Evolutionary conservation across 2,888 invertebrate genomes (phyloP), one percentile per base, ranked within the genome.

Genomic region (Chesias legatella): DNA sequence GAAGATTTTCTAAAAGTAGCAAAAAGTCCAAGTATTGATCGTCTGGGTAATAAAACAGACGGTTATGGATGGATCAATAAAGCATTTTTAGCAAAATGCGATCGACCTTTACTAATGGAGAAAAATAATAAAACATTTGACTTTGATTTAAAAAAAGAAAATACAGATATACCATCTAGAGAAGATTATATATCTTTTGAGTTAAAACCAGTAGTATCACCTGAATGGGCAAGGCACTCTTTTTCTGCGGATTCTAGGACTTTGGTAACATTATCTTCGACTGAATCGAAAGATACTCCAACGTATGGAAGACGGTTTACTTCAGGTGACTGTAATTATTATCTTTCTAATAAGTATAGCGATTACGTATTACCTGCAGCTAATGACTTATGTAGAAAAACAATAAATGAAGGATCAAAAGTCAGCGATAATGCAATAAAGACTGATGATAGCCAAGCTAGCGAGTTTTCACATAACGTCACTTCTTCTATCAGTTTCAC

Each of bases 401-500:
- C 75, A 34, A 70, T 72, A 28, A 77, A 78, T 48, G 74, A 81
- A 62, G 80, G 70, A 41, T 78, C 80, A 30, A 85, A 81, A 73
- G 58, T 73, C 48, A 77, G 76, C 61, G 83, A 86, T 57, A 79
- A 71, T 58, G 60, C 73, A 63, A 65, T 66, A 51, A 88, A 82
- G 77, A 81, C 85, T 73, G 88, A 88, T 60, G 79, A 73, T 64
- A 88, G 86, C 77, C 86, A 86, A 74, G 79, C 73, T 58, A 89
- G 86, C 66, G 89, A 89, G 59, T 83, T 89, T 67, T 73, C 86
- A 62, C 79, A 85, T 60, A 70, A 80, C 60, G 85, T 89, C 29
- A 89, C 89, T 52, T 89, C 89, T 37, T 89, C 89, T 34, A 83
- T 89, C 64, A 89, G 89, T 59, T 88, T 89, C 56, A 88, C 89